A percentile compares a stretch with the other conserved stretches of the same genome.
phyloP scores from a whole-genome alignment of 2,888 invertebrate species.

The Tiliacea citrago region DNA sequence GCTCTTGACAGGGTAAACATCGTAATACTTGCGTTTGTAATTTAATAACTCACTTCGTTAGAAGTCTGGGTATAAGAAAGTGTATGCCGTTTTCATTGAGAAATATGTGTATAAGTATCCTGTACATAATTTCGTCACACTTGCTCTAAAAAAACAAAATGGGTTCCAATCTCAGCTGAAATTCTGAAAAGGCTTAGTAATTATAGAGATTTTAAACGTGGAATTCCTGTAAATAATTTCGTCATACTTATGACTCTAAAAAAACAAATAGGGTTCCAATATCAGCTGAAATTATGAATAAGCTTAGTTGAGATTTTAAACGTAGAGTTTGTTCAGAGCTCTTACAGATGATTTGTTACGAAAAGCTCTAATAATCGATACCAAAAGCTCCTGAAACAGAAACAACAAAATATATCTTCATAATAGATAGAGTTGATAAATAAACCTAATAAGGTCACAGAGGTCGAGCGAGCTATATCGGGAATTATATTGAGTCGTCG shows the following conservation, averaged over 20 bases:
- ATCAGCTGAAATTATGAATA: background rate
- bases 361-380: background rate
- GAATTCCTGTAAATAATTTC: background rate
- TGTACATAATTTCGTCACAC: background rate
- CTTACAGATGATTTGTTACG: background rate
- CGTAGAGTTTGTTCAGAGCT: background rate
- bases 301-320: background rate
- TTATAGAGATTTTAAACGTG: background rate
- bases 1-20: constrained; percentile 30
- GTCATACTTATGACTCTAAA: no score
- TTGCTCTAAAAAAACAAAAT: background rate
- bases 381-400: background rate
- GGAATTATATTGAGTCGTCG: constrained; percentile 6
- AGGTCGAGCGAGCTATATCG: constrained; percentile 32
- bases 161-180: background rate
- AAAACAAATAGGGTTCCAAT: background rate
- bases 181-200: background rate
- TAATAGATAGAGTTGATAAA: constrained; percentile 23
- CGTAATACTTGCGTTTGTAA: constrained; percentile 3
- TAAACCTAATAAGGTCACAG: constrained; percentile 30
- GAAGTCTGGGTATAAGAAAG: background rate
- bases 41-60: constrained; percentile 22
- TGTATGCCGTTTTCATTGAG: background rate
- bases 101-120: background rate
- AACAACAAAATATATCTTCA: background rate